Base-by-base conservation (phyloP, 2,797 vertebrate genomes). In the Odontamblyopus rebecca region DNA sequence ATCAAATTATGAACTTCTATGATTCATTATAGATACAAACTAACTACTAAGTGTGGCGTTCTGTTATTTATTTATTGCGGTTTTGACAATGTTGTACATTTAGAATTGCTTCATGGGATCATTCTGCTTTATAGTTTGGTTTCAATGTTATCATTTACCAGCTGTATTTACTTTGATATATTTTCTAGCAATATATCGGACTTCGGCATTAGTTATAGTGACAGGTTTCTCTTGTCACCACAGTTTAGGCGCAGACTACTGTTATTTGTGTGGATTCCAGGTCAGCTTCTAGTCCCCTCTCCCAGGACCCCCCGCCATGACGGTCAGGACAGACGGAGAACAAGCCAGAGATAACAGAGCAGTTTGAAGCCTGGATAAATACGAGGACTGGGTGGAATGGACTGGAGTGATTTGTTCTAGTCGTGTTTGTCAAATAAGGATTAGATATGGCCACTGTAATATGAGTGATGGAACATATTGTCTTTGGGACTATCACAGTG, bases 261-360 rank as follows among this genome's bases (percentile, higher is more conserved):
- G 76, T 71, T 83, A 74, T 87, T 85, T 83, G 73, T 76, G 81
- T 77, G 81, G 63, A 70, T 67, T 57, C 66, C 81, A 82, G 86
- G 87, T 87, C 89, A 90, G 77, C 69, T 76, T 85, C 74, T 85
- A 76, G 79, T 87, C 85, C 88, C 82, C 90, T 86, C 88, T 91
- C 91, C 84, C 90, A 89, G 91, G 83, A 92, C 83, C 86, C 87
- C 88, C 89, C 80, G 85, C 85, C 70, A 79, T 81, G 84, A 86
- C 76, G 60, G 77, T 74, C 82, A 69, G 73, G 74, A 71, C 65
- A 32, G 59, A 27, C 44, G 69, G 26, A 62, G 69, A 69, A 67
- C 85, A 86, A 91, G 82, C 85, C 90, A 84, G 78, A 84, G 87
- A 93, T 92, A 92, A 90, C 84, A 89, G 71, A 68, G 80, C 72